Evolutionary conservation across 2,888 invertebrate species (phyloP), one percentile per base, ranked within the genome.

Genomic region (Podotricha telesiphe): DNA sequence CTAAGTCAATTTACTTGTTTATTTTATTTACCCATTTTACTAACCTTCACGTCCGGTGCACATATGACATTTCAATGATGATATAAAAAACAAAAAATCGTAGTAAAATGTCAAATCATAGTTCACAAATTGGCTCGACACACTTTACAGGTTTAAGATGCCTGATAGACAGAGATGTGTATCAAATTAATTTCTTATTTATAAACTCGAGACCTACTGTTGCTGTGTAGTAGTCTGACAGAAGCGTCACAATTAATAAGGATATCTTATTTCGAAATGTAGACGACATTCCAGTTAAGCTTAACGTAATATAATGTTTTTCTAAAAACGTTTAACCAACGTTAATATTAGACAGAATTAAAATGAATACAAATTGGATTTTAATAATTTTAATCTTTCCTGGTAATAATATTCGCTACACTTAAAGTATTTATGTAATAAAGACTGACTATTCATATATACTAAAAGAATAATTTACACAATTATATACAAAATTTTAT

Each of bases 221-320:
- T 71, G 69, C 69, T 70, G 73, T 72, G 67, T 77, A 79, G 75
- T 74, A 72, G 75, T 78, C 75, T 77, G 75, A 73, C 76, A 71
- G 73, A 74, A 74, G 75, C 73, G 76, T 76, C 74, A 71, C 68
- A 71, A 74, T 72, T 72, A 71, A 67, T 73, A 69, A 69, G 56
- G 63, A 69, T 69, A 70, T 73, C 71, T 66, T 67, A 75, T 69
- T 65, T 71, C 68, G 67, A 51, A 68, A 64, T 67, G 69, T 67
- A 71, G 72, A 70, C 72, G 70, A 68, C 65, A 58, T 70, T 72
- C 68, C 71, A 68, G 55, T 69, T 48, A 61, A 65, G 72, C 71
- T 66, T 65, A 69, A 68, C 65, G 65, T 56, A 65, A 67, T 65
- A 70, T 64, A 74, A 73, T 70, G 65, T 65, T 67, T 71, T 61